Evolutionary conservation across 2,888 invertebrate genomes (phyloP).

Genomic region (Mayetiola destructor): DNA sequence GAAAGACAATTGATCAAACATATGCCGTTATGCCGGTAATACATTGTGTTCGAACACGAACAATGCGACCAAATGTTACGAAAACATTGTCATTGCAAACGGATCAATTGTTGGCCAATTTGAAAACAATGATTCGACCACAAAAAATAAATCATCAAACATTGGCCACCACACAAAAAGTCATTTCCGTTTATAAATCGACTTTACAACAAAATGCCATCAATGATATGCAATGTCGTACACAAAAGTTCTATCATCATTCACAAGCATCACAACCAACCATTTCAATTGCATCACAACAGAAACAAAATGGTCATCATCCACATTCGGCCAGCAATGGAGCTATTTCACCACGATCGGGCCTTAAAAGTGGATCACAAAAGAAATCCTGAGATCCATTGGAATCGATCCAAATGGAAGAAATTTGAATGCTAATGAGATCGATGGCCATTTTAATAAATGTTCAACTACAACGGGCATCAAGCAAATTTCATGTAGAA

Average conservation of each 20-base stretch:
- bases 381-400: too few species aligned
- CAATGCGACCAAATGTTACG: not conserved
- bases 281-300: not conserved
- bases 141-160: not conserved
- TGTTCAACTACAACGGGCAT: too few species aligned
- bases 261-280: not conserved
- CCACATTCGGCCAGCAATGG: not conserved
- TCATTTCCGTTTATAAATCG: not conserved
- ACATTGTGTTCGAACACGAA: not conserved
- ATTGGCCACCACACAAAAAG: not conserved
- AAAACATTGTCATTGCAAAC: not conserved
- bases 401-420: too few species aligned
- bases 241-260: constrained; percentile 2
- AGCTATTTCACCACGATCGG: not conserved
- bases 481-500: too few species aligned
- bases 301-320: constrained; percentile 4
- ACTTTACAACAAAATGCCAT: not conserved
- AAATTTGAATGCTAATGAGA: too few species aligned
- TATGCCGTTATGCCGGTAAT: not conserved
- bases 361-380: too few species aligned
- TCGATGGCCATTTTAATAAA: too few species aligned
- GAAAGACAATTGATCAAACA: not conserved
- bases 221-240: not conserved
- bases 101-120: not conserved
- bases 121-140: constrained; percentile 2